Evolutionary conservation across 2,888 invertebrate genomes (phyloP), one percentile per base, ranked within the genome.

Genomic region (Macaria notata): DNA sequence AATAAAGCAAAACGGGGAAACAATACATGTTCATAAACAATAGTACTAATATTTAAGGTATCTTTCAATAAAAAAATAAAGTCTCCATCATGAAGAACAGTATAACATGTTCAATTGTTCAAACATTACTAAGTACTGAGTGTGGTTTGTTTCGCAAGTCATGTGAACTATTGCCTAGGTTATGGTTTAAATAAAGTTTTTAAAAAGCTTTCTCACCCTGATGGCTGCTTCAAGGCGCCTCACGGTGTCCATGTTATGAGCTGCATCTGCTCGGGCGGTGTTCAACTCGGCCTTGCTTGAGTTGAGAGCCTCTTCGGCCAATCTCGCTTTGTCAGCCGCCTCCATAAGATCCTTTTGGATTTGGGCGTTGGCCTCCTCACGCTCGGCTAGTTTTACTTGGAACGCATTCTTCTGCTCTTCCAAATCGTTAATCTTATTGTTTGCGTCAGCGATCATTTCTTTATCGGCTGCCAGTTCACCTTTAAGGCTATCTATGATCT

Each of bases 281-380:
- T 75, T 70, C 30, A 63, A 68, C 54, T 76, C 74, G 19, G 48
- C 53, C n/a, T 33, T 31, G 3, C 6, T 19, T 4, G 33, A 3
- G 3, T 4, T 9, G 3, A 49, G 19, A 5, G 7, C 19, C 4
- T 31, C 33, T 0, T 36, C 49, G 6, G 5, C 72, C 73, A 4
- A 66, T 42, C 4, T 41, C 0, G 4, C 9, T 9, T 41, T 41
- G 1, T 8, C 8, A 8, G 5, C 9, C 8, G 69, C 71, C 3
- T 54, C 65, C 51, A 75, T 71, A 29, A 82, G 66, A 39, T 83
- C 78, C 0, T 71, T 69, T 76, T 79, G 81, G 9, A 84, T 69
- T 7, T 73, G 69, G 9, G 66, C 66, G 49, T 80, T 75, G 3
- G 78, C 70, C 2, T 71, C 73, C 43, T 76, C 76, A 36, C 71